Evolutionary conservation across 2,113 vertebrate genomes (phyloP).

Genomic region (Corythornis cristatus): DNA sequence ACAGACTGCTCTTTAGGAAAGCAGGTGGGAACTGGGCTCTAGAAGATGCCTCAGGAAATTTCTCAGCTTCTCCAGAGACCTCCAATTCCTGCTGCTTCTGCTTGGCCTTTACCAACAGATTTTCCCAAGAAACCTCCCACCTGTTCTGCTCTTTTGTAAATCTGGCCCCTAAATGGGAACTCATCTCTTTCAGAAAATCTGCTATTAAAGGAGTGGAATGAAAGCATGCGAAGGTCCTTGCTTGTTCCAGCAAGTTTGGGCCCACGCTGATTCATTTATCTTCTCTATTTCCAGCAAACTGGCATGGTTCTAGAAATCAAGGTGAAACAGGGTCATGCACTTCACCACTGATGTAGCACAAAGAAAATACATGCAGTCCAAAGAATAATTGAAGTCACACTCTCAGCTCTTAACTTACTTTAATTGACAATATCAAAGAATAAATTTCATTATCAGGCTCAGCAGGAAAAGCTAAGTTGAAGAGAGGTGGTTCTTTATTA

Average conservation of each 20-base stretch:
- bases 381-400: slow-evolving; percentile 58
- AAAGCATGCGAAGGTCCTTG: neutral
- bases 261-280: neutral
- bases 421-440: slow-evolving; percentile 69
- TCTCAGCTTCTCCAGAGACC: neutral
- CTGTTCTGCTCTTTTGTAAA: neutral
- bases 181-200: neutral
- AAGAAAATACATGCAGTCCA: neutral
- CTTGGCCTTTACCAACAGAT: neutral
- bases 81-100: neutral
- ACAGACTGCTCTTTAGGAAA: neutral
- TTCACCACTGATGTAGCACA: neutral
- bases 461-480: slow-evolving; percentile 22
- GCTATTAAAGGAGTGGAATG: neutral
- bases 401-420: slow-evolving; percentile 54
- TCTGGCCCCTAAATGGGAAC: neutral
- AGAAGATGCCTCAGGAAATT: neutral
- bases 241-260: neutral
- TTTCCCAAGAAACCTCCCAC: neutral
- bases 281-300: neutral
- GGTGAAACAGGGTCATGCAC: neutral
- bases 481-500: slow-evolving; percentile 40
- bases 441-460: slow-evolving; percentile 65
- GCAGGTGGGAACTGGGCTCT: neutral
- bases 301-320: neutral